A percentile compares a stretch with the other conserved stretches of the same genome.
Evolutionary conservation across 2,797 vertebrate genomes (phyloP).

Genomic region (Siniperca undulata): DNA sequence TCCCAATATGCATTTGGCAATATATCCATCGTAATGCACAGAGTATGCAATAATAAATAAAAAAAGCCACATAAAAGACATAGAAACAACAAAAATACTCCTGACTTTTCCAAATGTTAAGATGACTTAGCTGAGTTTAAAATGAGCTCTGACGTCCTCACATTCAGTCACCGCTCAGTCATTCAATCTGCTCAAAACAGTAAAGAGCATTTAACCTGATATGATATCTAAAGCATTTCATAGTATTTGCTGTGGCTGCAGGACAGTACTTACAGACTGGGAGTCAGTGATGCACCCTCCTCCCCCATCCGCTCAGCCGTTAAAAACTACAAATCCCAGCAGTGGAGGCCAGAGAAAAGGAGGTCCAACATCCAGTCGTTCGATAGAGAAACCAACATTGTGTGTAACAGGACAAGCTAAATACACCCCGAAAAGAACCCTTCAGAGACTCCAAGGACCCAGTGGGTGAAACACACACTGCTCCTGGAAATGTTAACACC

Average conservation of each 20-base stretch:
- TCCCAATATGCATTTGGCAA: not conserved
- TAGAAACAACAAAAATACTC: not conserved
- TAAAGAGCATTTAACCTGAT: slow-evolving; percentile 1
- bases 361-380: slow-evolving; percentile 39
- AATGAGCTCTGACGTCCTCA: not conserved
- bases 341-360: slow-evolving; percentile 25
- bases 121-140: not conserved
- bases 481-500: slow-evolving; percentile 53
- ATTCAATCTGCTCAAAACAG: slow-evolving; percentile 1
- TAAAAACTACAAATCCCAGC: slow-evolving; percentile 76
- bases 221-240: not conserved
- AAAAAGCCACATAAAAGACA: not conserved
- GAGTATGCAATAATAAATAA: not conserved
- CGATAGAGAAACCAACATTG: slow-evolving; percentile 22
- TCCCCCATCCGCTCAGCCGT: slow-evolving; percentile 64
- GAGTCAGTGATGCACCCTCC: slow-evolving; percentile 51
- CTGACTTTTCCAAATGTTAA: not conserved
- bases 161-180: not conserved
- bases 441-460: slow-evolving; percentile 37
- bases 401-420: slow-evolving; percentile 45
- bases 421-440: slow-evolving; percentile 33
- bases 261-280: slow-evolving; percentile 71
- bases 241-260: slow-evolving; percentile 20
- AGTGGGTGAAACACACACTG: slow-evolving; percentile 48
- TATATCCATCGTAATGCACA: not conserved